Evolutionary conservation across 2,888 invertebrate genomes (phyloP), one percentile per base, ranked within the genome.

Genomic region (Graphium colonna): DNA sequence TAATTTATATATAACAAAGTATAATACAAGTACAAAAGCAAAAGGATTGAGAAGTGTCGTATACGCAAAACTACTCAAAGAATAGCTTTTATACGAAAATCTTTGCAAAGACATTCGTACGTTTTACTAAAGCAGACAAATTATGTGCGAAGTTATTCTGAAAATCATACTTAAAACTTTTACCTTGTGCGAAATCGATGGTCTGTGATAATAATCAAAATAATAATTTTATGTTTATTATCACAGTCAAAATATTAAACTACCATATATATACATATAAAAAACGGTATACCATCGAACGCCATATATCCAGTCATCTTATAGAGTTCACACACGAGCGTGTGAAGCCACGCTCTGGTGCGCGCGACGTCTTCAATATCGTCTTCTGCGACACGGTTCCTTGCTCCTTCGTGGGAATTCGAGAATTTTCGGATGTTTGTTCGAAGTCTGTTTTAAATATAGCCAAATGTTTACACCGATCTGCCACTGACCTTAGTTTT

Each of bases 371-470:
- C 71, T 72, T 72, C 68, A 65, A 60, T 69, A 69, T 62, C 70
- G 70, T 71, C 70, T 70, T 66, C 65, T 67, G 61, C 65, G 71
- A 68, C 61, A 69, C 71, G 71, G 65, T 68, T 68, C 62, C 65
- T 62, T 65, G 69, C 56, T 40, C 55, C 28, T 59, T 38, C 66
- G 60, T 69, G 69, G 68, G 69, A 69, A 55, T 44, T 42, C 16
- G 51, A 47, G 43, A 47, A 51, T 51, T 55, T 36, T 55, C 15
- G 51, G 51, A 40, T 28, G 33, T 54, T 49, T 42, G 49, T 5
- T 31, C 2, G 21, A 28, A 47, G 13, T n/a, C 21, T 47, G 45
- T 51, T 51, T 26, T 16, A 16, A 39, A 26, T 48, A 9, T 3
- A 9, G 31, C 1, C 31, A 31, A 31, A 21, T 21, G 31, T 31